Evolutionary conservation across 2,113 vertebrate genomes (phyloP).

Genomic region (Argyrosomus japonicus): DNA sequence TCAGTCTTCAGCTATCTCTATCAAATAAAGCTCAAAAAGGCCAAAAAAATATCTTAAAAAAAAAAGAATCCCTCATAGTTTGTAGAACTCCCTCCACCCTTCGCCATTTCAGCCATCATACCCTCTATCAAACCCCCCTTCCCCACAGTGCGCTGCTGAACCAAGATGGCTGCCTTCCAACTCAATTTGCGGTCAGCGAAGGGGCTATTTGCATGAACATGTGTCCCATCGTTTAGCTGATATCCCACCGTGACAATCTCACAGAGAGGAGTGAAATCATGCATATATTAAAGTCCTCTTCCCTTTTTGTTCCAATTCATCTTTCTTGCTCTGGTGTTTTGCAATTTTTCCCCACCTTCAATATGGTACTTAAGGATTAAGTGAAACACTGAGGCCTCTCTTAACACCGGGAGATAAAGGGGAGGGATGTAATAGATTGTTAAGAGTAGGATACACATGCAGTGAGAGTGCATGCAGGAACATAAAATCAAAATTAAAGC

Average conservation of each 20-base stretch:
- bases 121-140: constrained; percentile 37
- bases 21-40: too few relatives aligned
- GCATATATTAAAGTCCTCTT: constrained; percentile 59
- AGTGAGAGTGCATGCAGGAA: constrained; percentile 16
- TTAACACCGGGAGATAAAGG: constrained; percentile 52
- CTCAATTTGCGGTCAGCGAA: constrained; percentile 77
- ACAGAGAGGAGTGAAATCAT: constrained; percentile 65
- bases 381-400: constrained; percentile 44
- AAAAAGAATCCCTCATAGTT: constrained; percentile 39
- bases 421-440: constrained; percentile 49
- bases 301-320: constrained; percentile 56
- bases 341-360: constrained; percentile 29
- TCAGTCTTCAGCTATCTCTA: too few relatives aligned
- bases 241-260: constrained; percentile 66
- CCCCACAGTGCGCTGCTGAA: constrained; percentile 54
- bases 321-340: constrained; percentile 37
- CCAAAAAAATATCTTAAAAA: too few relatives aligned
- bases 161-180: constrained; percentile 78
- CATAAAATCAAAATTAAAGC: constrained; percentile 48
- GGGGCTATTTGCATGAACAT: constrained; percentile 77
- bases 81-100: not conserved
- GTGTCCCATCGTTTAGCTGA: constrained; percentile 76
- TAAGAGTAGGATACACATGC: constrained; percentile 22
- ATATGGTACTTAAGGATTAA: constrained; percentile 58
- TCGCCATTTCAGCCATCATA: constrained; percentile 16